Evolutionary conservation across 1,140 invertebrate species (phyloP).

Genomic region (Drosophila cardini): DNA sequence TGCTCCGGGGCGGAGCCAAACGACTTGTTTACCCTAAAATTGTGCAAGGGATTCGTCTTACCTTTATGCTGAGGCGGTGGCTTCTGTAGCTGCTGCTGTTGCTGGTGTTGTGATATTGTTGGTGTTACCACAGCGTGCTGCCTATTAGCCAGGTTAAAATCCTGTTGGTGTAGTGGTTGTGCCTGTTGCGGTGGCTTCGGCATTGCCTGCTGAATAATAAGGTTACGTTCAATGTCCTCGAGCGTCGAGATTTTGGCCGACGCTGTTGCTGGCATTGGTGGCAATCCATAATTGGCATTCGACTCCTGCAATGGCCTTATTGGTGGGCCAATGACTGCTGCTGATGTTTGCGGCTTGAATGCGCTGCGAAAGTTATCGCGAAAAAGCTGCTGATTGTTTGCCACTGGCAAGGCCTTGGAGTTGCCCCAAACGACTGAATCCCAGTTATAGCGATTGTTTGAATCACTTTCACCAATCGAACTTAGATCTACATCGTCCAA

Average conservation of each 20-base stretch:
- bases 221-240: slow-evolving; percentile 83
- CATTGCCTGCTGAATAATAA: slow-evolving; percentile 79
- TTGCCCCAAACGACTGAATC: slow-evolving; percentile 85
- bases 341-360: slow-evolving; percentile 61
- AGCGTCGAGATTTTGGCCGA: slow-evolving; percentile 75
- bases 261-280: slow-evolving; percentile 42
- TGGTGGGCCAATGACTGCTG: slow-evolving; percentile 7
- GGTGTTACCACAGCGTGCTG: slow-evolving; percentile 60
- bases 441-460: slow-evolving; percentile 64
- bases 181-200: slow-evolving; percentile 51
- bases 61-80: slow-evolving; percentile 61
- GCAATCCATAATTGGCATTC: slow-evolving; percentile 67
- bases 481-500: slow-evolving; percentile 86
- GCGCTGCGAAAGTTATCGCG: slow-evolving; percentile 66
- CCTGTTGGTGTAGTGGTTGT: slow-evolving; percentile 41
- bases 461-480: slow-evolving; percentile 79
- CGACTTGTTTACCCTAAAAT: too few relatives aligned
- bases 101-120: slow-evolving; percentile 54
- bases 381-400: slow-evolving; percentile 63
- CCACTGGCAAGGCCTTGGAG: slow-evolving; percentile 36
- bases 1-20: not conserved
- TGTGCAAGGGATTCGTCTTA: slow-evolving; percentile 11
- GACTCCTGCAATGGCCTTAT: slow-evolving; percentile 52
- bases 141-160: slow-evolving; percentile 62
- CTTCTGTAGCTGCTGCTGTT: slow-evolving; percentile 52